Percentiles rank a stretch among this genome's conserved stretches.
These are phyloP conservation scores for Cryptomyrus ogoouensis DNA, from an alignment of 2,113 vertebrate genomes.

Conservation along the genomic window DNA sequence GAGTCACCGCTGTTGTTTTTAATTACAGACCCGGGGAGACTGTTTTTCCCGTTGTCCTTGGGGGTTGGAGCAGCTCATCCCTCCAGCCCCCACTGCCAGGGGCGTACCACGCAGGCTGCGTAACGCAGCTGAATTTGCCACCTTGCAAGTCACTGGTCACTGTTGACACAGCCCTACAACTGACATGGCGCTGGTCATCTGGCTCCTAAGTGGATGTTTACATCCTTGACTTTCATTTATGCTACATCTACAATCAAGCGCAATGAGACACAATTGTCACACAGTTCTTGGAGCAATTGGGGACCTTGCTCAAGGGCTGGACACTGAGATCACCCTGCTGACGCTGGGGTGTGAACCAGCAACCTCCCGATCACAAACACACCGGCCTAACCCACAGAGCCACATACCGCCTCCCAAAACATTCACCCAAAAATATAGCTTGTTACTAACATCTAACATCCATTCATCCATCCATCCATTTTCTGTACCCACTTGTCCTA, in stretches of 20 bases:
- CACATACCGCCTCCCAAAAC: background rate
- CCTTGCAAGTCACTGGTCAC: background rate
- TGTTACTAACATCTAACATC: background rate
- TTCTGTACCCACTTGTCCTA: background rate
- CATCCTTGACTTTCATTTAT: background rate
- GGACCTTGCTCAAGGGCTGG: background rate
- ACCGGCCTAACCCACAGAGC: background rate
- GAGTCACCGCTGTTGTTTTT: slow-evolving; percentile 10
- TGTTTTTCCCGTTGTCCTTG: background rate
- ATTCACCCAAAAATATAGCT: background rate
- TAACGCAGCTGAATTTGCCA: background rate
- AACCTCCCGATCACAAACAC: background rate
- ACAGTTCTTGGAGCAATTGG: background rate
- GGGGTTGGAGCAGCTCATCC: background rate
- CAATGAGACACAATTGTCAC: background rate
- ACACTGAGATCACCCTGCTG: background rate
- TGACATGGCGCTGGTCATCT: background rate
- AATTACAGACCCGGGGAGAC: background rate
- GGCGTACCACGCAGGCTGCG: background rate
- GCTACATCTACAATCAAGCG: background rate
- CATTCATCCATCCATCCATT: too few species aligned
- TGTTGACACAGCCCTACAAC: background rate
- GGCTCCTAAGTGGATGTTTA: background rate
- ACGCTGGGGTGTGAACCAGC: background rate
- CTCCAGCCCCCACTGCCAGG: background rate